Evolutionary conservation across 2,113 vertebrate genomes (phyloP), one percentile per base, ranked within the genome.

Genomic region (Nothocercus julius): DNA sequence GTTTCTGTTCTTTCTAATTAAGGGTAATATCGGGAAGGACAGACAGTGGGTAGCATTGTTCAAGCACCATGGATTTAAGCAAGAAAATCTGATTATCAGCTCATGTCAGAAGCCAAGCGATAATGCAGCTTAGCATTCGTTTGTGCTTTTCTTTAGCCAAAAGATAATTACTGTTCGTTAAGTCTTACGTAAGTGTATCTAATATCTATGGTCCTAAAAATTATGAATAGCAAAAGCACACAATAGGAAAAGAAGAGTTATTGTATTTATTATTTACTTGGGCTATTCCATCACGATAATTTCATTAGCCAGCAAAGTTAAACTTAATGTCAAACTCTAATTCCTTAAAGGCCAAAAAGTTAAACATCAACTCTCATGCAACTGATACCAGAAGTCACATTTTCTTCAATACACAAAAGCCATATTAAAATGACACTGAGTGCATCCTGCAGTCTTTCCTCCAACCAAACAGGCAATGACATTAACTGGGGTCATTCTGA

Each of bases 21-120:
- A 99, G 98, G 98, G 98, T 98, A 98, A 98, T 98, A 98, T 97
- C 97, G 97, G 98, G 98, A 98, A 97, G 97, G 98, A 95, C 98
- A 97, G 98, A 99, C 99, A 99, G 98, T 99, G 98, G 98, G 98
- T 95, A 96, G 98, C 98, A 98, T 99, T 99, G 99, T 99, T 99
- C 98, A 89, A 98, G 98, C 97, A 98, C 98, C 96, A 98, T 86
- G 98, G 98, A 98, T 98, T 99, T 98, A 98, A 98, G 98, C 98
- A 98, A 98, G 98, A 98, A 99, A 99, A 99, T 99, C 99, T 99
- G 99, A 99, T 99, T 99, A 99, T 98, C 98, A 98, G 99, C 99
- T 99, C 98, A 99, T 99, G 99, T 99, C 99, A 99, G 99, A 99
- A 99, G 98, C 98, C 99, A 98, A 98, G 98, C 97, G 98, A 98